Percentiles rank a stretch among this genome's conserved stretches.
phyloP scores from a whole-genome alignment of 2,797 vertebrate genomes.

The Phataginus tetradactyla region DNA sequence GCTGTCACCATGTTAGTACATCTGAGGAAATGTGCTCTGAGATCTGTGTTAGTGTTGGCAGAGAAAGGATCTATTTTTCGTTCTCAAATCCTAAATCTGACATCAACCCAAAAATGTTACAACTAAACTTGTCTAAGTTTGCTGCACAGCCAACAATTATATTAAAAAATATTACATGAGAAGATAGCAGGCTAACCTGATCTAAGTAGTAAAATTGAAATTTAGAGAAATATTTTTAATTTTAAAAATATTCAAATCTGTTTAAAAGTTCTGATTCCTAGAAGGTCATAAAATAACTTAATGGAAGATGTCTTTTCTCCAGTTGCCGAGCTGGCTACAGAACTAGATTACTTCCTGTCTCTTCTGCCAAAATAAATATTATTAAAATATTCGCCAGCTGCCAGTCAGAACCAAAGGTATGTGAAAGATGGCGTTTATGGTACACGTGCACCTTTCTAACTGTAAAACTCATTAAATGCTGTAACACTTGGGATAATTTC shows the following conservation, averaged over 20 bases:
- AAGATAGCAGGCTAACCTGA: not conserved
- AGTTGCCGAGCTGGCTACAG: slow-evolving; percentile 52
- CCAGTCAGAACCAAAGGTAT: slow-evolving; percentile 43
- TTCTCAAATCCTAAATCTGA: slow-evolving; percentile 67
- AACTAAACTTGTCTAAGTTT: slow-evolving; percentile 28
- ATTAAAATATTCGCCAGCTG: slow-evolving; percentile 70
- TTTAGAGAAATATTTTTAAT: not conserved
- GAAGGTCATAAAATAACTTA: slow-evolving; percentile 51
- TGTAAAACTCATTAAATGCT: slow-evolving; percentile 16
- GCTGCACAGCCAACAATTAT: slow-evolving; percentile 37
- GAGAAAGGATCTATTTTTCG: slow-evolving; percentile 62
- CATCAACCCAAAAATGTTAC: slow-evolving; percentile 58
- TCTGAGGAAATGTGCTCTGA: slow-evolving; percentile 59
- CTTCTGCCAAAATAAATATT: slow-evolving; percentile 75
- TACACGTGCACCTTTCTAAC: slow-evolving; percentile 29
- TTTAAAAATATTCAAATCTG: slow-evolving; percentile 50
- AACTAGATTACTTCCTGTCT: slow-evolving; percentile 62
- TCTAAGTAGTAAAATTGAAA: slow-evolving; percentile 36
- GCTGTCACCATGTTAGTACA: slow-evolving; percentile 54
- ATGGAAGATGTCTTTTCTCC: slow-evolving; percentile 5
- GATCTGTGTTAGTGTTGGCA: slow-evolving; percentile 69
- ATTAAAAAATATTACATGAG: slow-evolving; percentile 41
- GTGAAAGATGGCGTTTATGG: slow-evolving; percentile 1
- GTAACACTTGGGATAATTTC: not conserved
- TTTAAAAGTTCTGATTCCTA: slow-evolving; percentile 60